These are phyloP conservation scores for Chiloscyllium plagiosum DNA, from an alignment of 2,113 vertebrate species.

Conservation along the genomic window DNA sequence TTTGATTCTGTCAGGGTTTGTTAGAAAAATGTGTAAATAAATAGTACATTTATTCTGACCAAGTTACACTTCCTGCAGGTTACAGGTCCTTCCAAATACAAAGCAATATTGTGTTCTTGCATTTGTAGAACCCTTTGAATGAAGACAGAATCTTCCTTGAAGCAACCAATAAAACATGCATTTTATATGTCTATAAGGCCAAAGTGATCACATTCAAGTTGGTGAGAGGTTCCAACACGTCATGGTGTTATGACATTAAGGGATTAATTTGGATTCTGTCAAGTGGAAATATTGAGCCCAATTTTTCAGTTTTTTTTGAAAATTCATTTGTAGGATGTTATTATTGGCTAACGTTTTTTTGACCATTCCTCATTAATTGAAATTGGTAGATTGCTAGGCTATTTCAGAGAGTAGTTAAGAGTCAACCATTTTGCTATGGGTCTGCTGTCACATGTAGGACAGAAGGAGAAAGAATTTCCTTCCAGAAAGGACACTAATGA, in stretches of 20 bases:
- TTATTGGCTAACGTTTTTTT: too few species aligned
- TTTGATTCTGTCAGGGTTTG: not conserved
- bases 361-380: too few species aligned
- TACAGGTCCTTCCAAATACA: not conserved
- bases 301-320: too few species aligned
- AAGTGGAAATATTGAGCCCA: not conserved
- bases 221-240: not conserved
- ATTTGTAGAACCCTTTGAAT: not conserved
- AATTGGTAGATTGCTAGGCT: too few species aligned
- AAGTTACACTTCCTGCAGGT: not conserved
- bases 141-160: not conserved
- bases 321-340: too few species aligned
- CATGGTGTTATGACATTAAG: not conserved
- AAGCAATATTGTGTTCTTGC: not conserved
- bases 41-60: not conserved
- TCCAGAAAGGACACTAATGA: too few species aligned
- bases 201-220: not conserved
- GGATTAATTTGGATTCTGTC: not conserved
- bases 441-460: too few species aligned
- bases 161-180: not conserved
- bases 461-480: too few species aligned
- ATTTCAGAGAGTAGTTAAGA: too few species aligned
- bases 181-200: not conserved
- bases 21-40: not conserved
- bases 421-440: too few species aligned